Conservation (phyloP, 2,113 vertebrate species). For the Macrotus californicus region DNA sequence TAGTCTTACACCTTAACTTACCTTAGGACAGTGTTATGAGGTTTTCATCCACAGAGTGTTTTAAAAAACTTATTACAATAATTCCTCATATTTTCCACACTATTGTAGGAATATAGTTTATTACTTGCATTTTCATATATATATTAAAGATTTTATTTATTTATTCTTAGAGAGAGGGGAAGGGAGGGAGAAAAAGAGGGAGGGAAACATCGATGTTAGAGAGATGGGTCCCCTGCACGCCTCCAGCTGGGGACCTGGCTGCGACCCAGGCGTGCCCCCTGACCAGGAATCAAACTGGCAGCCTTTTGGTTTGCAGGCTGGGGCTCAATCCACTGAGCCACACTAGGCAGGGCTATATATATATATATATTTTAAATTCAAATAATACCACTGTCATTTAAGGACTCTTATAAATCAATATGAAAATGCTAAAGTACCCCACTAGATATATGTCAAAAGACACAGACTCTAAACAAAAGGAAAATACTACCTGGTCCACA, state of each 20-base stretch:
- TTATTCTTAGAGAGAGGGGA: too few relatives aligned
- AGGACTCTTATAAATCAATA: background rate
- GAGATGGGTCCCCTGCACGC: too few relatives aligned
- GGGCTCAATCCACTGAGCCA: too few relatives aligned
- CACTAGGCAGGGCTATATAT: background rate
- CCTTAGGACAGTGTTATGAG: background rate
- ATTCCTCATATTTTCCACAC: background rate
- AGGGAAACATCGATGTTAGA: too few relatives aligned
- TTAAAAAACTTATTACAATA: background rate
- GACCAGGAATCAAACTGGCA: too few relatives aligned
- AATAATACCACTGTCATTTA: conserved; percentile 8
- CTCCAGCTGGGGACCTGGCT: too few relatives aligned
- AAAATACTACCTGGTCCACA: background rate
- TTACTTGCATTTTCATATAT: background rate
- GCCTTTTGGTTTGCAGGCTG: too few relatives aligned
- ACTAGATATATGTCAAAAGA: background rate
- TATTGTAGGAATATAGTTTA: background rate
- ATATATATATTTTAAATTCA: background rate
- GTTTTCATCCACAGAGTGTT: background rate
- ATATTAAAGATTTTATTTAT: background rate
- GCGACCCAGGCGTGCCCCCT: too few relatives aligned
- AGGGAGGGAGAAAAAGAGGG: too few relatives aligned
- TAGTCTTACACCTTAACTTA: background rate
- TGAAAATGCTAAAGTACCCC: background rate
- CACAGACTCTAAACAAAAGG: conserved; percentile 19